These are phyloP conservation scores for Sinella curviseta DNA, from an alignment of 1,140 invertebrate species.

Conservation along the genomic window DNA sequence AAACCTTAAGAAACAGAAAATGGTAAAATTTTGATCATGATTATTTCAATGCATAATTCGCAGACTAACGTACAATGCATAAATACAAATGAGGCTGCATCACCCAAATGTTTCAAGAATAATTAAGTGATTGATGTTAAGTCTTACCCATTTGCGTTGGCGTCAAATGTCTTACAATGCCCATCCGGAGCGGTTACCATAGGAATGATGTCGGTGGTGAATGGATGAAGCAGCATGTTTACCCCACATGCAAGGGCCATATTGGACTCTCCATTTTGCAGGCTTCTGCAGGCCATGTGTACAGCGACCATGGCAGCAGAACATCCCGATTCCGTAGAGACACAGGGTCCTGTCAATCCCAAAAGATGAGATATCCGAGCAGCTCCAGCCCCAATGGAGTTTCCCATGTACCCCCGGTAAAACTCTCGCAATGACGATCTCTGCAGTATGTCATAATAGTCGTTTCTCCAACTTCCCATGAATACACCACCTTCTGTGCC, in stretches of 20 bases:
- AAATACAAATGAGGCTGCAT: no score
- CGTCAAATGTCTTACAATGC: slow-evolving; percentile 15
- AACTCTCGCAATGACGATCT: neutral
- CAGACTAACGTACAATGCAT: no score
- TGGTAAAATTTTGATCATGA: no score
- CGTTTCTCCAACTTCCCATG: neutral
- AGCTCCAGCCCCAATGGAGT: neutral
- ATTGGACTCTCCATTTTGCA: neutral
- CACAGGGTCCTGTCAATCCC: neutral
- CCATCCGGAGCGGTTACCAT: neutral
- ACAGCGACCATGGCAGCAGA: neutral
- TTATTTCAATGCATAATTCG: neutral
- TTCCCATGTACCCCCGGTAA: slow-evolving; percentile 14
- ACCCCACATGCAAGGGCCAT: slow-evolving; percentile 1
- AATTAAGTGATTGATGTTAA: neutral
- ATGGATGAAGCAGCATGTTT: neutral
- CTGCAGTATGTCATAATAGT: slow-evolving; percentile 12
- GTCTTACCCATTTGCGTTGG: neutral
- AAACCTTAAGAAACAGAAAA: no score
- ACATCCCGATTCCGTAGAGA: neutral
- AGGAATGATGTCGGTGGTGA: neutral
- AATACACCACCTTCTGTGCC: neutral
- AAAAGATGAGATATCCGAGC: slow-evolving; percentile 19
- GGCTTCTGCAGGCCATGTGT: neutral
- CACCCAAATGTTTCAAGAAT: no score